phyloP scores from a whole-genome alignment of 1,140 invertebrate genomes.

The Pogonomyrmex californicus region DNA sequence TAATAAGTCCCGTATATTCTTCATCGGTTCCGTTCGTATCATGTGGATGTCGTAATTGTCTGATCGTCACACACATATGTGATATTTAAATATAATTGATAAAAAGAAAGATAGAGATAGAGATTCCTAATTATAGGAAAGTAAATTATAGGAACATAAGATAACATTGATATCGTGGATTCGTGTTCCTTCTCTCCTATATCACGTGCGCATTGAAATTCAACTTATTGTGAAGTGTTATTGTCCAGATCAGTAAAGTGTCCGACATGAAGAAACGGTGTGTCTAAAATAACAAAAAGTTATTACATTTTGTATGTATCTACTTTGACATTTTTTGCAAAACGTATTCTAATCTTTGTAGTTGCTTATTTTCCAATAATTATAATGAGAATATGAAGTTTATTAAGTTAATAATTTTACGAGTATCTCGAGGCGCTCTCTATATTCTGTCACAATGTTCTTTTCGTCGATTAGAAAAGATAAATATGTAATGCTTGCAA shows the following conservation, averaged over 20 bases:
- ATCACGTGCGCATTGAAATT: background rate
- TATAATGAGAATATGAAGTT: background rate
- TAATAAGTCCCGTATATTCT: conserved; percentile 49
- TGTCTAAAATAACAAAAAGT: background rate
- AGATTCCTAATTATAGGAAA: background rate
- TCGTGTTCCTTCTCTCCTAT: background rate
- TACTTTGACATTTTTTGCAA: background rate
- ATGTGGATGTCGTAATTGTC: background rate
- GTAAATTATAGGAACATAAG: too few relatives aligned
- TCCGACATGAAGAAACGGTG: background rate
- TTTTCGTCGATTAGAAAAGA: background rate
- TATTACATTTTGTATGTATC: background rate
- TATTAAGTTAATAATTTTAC: background rate
- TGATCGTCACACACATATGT: too few relatives aligned
- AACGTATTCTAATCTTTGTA: conserved; percentile 9
- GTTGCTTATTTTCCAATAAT: background rate
- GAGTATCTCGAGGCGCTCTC: background rate
- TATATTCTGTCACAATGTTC: conserved; percentile 27
- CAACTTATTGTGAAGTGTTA: background rate
- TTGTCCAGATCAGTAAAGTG: background rate
- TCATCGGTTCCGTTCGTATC: background rate
- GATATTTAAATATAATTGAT: background rate
- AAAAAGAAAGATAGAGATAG: background rate
- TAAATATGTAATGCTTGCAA: background rate
- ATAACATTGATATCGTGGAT: background rate